These are phyloP conservation scores for Apostichopus parvimensis DNA, from an alignment of 35 echinoderm and acorn worm species.

Conservation along the genomic window DNA sequence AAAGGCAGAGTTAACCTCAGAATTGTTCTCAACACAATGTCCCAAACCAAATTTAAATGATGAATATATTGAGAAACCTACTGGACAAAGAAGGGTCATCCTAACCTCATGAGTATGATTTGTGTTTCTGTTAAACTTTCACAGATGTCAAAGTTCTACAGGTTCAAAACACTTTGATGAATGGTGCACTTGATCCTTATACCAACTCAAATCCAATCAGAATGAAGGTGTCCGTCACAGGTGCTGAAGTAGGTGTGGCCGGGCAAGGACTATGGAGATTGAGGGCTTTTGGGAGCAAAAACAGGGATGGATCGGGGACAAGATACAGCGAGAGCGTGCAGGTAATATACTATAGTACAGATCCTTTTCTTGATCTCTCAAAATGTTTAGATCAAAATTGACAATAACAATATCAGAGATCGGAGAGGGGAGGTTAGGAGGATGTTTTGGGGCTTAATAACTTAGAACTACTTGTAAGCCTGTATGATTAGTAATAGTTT, in stretches of 20 bases:
- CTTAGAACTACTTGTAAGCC: too few species aligned
- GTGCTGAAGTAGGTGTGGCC: conserved; percentile 55
- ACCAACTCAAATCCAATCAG: conserved; percentile 50
- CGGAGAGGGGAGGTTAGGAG: too few species aligned
- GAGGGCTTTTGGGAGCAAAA: conserved; percentile 59
- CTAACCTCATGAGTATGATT: too few species aligned
- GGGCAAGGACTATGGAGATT: conserved; percentile 72
- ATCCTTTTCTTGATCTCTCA: background rate
- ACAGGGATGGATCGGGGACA: conserved; percentile 54
- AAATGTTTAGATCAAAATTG: too few species aligned
- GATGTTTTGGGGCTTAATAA: too few species aligned
- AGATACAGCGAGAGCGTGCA: conserved; percentile 39
- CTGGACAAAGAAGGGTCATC: too few species aligned
- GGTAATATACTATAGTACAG: background rate
- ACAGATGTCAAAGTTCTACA: conserved; percentile 40
- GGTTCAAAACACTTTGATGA: background rate
- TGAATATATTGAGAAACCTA: too few species aligned
- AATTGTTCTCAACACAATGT: too few species aligned
- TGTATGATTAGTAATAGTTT: too few species aligned
- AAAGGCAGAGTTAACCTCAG: too few species aligned
- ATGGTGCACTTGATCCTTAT: background rate
- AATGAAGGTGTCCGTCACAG: conserved; percentile 57
- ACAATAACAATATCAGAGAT: too few species aligned
- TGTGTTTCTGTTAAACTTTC: background rate
- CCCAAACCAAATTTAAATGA: too few species aligned